Evolutionary conservation across 1,140 invertebrate genomes (phyloP).

Genomic region (Microplitis demolitor): DNA sequence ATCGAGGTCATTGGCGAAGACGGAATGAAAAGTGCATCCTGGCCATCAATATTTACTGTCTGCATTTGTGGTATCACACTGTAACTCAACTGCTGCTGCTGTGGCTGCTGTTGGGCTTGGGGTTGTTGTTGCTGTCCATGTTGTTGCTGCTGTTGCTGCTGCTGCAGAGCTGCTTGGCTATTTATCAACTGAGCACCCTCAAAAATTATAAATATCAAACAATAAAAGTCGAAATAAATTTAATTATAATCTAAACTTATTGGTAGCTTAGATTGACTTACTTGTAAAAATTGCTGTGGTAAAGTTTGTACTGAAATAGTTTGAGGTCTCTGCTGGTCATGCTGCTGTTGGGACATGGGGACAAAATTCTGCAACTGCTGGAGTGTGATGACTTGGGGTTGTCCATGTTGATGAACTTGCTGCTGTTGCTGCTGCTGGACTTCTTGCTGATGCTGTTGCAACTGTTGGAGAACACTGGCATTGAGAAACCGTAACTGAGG

Average conservation of each 20-base stretch:
- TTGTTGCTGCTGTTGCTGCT: constrained; percentile 61
- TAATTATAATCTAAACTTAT: not conserved
- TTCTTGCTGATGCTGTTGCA: constrained; percentile 50
- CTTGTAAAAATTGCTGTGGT: constrained; percentile 64
- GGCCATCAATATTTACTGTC: constrained; percentile 89
- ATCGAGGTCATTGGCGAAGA: constrained; percentile 59
- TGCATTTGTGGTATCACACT: constrained; percentile 76
- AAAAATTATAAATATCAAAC: not conserved
- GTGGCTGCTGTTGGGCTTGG: constrained; percentile 55
- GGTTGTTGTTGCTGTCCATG: constrained; percentile 57
- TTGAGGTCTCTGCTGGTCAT: constrained; percentile 57
- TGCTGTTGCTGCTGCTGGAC: constrained; percentile 39
- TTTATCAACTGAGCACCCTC: constrained; percentile 54
- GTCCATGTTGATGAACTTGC: constrained; percentile 51
- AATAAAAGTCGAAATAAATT: constrained; percentile 1
- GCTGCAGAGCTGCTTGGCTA: constrained; percentile 46
- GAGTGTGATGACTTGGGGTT: constrained; percentile 63
- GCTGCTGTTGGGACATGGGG: constrained; percentile 55
- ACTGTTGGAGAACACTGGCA: constrained; percentile 54
- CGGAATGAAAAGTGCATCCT: constrained; percentile 89
- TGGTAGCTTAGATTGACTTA: constrained; percentile 30
- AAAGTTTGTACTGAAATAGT: constrained; percentile 64
- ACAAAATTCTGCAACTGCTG: constrained; percentile 64
- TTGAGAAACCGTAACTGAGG: constrained; percentile 58
- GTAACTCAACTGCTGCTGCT: constrained; percentile 66